Evolutionary conservation across 2,888 invertebrate genomes (phyloP), one percentile per base, ranked within the genome.

Genomic region (Octodonta nipae): DNA sequence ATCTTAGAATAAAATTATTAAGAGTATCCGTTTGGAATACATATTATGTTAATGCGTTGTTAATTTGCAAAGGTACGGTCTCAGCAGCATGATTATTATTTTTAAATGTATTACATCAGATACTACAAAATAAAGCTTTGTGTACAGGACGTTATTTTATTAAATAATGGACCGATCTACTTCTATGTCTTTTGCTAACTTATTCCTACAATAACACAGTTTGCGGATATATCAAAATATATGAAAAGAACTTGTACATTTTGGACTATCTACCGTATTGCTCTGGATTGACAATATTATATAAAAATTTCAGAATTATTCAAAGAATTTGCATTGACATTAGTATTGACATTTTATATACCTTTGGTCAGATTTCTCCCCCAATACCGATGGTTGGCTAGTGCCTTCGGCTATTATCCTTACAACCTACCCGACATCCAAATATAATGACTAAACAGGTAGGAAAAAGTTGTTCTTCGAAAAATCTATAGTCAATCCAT

Each of bases 171-270:
- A 47, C 43, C 47, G 48, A 50, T 44, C 40, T 40, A 38, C 33
- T 28, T 33, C 25, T 43, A 43, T 46, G 44, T 49, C 45, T 51
- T 50, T 49, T 49, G 41, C 43, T 39, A 49, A 49, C 51, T 50
- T 53, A 55, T 49, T 36, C 40, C 52, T 54, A 52, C 50, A 52
- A 54, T 59, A 60, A 61, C 59, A 61, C 58, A 58, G 58, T 56
- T 56, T 49, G 49, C 50, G 51, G 54, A 58, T n/a, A n/a, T 60
- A 61, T 61, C 60, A 61, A 61, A 60, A 62, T 59, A 61, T 56
- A 56, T 58, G 54, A 55, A 56, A 49, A 49, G 52, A 56, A 54
- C 51, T 38, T 42, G 38, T 39, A 35, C 30, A 30, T 36, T 49
- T 49, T 45, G 36, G 42, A 40, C 58, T 61, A 60, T 52, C 59